A percentile compares a stretch with the other conserved stretches of the same genome.
Conservation (phyloP, 2,888 invertebrate genomes). For the Drosophila niveifrons region DNA sequence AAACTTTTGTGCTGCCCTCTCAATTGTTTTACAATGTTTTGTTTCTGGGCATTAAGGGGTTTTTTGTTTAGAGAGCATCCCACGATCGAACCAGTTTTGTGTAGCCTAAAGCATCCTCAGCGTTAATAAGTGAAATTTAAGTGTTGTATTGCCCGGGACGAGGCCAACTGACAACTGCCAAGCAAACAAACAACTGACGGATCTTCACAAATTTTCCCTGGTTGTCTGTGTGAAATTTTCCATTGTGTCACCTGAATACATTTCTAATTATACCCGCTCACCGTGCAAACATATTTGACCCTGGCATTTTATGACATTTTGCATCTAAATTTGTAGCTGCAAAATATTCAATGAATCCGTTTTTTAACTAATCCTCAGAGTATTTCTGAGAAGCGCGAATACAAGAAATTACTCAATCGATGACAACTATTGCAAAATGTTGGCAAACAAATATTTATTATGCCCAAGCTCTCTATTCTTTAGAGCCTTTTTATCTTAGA, state of each 20-base stretch:
- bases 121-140: conserved; percentile 69
- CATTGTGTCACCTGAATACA: conserved; percentile 68
- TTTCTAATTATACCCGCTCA: conserved; percentile 65
- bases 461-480: too few relatives aligned
- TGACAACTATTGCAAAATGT: conserved; percentile 3
- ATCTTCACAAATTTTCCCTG: conserved; percentile 33
- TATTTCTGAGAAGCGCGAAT: conserved; percentile 22
- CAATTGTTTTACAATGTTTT: conserved; percentile 73
- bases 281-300: conserved; percentile 7
- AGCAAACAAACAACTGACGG: conserved; percentile 7
- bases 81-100: conserved; percentile 49
- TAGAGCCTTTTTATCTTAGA: not conserved
- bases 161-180: conserved; percentile 52
- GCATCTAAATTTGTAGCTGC: not conserved
- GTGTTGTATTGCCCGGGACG: conserved; percentile 31
- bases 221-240: conserved; percentile 44
- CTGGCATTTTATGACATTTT: conserved; percentile 25
- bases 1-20: conserved; percentile 67
- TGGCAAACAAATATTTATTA: not conserved
- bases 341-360: conserved; percentile 66
- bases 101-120: conserved; percentile 15
- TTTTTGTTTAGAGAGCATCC: conserved; percentile 71
- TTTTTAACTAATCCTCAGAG: conserved; percentile 46
- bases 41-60: conserved; percentile 75
- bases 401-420: conserved; percentile 64